Evolutionary conservation across 2,113 vertebrate species (phyloP).

Genomic region (Ramphastos sulfuratus): DNA sequence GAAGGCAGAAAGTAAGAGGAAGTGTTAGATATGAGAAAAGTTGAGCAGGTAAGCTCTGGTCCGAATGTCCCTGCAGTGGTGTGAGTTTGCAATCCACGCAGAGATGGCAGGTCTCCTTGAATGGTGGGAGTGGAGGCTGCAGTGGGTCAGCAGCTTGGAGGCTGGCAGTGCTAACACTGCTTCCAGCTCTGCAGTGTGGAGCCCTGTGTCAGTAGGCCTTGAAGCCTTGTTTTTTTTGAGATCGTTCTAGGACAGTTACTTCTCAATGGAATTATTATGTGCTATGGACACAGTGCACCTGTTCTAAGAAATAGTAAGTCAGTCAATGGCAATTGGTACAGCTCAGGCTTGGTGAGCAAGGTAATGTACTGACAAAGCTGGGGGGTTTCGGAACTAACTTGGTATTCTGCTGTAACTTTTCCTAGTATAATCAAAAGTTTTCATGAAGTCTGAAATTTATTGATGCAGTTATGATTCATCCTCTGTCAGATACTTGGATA

Average conservation of each 20-base stretch:
- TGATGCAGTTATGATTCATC: background rate
- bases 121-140: background rate
- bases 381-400: background rate
- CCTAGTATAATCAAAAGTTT: background rate
- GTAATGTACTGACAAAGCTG: background rate
- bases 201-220: background rate
- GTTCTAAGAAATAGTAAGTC: background rate
- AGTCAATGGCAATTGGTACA: background rate
- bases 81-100: background rate
- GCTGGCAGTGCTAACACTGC: background rate
- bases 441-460: background rate
- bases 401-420: background rate
- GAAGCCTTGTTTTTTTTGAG: background rate
- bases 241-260: background rate
- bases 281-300: accelerated
- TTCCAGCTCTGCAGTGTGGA: background rate
- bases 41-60: background rate
- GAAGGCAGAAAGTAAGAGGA: background rate
- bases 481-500: constrained; percentile 37
- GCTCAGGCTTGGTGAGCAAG: background rate
- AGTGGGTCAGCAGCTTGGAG: background rate
- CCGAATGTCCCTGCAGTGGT: background rate
- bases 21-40: background rate
- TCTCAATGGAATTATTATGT: background rate
- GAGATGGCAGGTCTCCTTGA: accelerated